Percentiles rank a stretch among this genome's conserved stretches.
Evolutionary conservation across 2,797 vertebrate species (phyloP).

Genomic region (Notolepis coatsorum): DNA sequence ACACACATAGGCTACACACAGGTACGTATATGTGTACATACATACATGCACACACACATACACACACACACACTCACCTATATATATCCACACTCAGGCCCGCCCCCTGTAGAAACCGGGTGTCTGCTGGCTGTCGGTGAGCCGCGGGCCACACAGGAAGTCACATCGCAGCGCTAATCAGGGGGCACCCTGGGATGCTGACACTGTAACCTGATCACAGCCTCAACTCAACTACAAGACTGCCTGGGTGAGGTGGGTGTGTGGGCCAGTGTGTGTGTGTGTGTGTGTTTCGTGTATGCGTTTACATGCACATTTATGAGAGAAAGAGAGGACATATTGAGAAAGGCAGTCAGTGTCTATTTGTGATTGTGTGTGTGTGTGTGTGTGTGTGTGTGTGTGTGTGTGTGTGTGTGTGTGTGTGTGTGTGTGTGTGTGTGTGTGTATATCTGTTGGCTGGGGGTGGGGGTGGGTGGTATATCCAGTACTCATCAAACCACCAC

Average conservation of each 20-base stretch:
- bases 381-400: not conserved
- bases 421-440: conserved; percentile 26
- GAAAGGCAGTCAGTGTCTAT: no score
- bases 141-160: conserved; percentile 82
- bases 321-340: no score
- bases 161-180: conserved; percentile 77
- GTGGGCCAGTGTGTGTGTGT: conserved; percentile 7
- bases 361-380: conserved; percentile 1
- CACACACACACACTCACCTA: conserved; percentile 59
- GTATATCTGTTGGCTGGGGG: conserved; percentile 39
- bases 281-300: conserved; percentile 13
- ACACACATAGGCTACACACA: conserved; percentile 9
- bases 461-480: not conserved
- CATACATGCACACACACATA: conserved; percentile 22
- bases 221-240: conserved; percentile 38
- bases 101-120: not conserved
- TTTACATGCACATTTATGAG: no score
- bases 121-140: conserved; percentile 41
- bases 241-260: conserved; percentile 37
- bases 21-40: not conserved
- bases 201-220: conserved; percentile 65
- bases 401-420: not conserved
- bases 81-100: not conserved
- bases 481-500: conserved; percentile 60
- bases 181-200: conserved; percentile 68